Evolutionary conservation across 2,888 invertebrate genomes (phyloP), one percentile per base, ranked within the genome.

Genomic region (Griposia aprilina): DNA sequence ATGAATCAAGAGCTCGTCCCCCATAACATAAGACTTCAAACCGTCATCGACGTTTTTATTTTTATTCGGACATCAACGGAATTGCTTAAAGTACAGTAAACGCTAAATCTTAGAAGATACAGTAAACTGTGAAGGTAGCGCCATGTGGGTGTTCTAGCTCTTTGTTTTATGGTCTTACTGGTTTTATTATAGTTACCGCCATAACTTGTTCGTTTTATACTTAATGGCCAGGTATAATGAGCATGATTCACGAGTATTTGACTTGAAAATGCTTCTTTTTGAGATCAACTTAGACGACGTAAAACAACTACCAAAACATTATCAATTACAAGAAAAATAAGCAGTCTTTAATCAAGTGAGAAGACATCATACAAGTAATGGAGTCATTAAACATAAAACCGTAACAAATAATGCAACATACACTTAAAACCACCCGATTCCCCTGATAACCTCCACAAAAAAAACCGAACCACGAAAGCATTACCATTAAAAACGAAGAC

Each of bases 101-200:
- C 59, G 62, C 73, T 74, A 82, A 86, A 84, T 78, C 79, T 76
- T 70, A 59, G 63, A 76, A 69, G 66, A 81, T 84, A 92, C 89
- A 90, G 89, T 91, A 89, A 93, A 93, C 89, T 90, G 90, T 92
- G 89, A 93, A 94, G 91, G 89, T 91, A 90, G 90, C 90, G 20
- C 85, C 79, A 87, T 91, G 94, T 94, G 94, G 94, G 94, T 93
- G 94, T 94, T 89, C 92, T 74, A 88, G 90, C 90, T 90, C 90
- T 94, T 93, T 93, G 92, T 93, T 94, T 94, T 94, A 94, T 92
- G 91, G 87, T 90, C 90, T 93, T 92, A 93, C 87, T 90, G 83
- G 88, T 92, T 94, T 94, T 94, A 94, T 93, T 93, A 92, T 90
- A 90, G 90, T 88, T 86, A 88, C 88, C 89, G 90, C 91, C 88